Conservation (phyloP, 2,888 invertebrate species). For the Smittia aterrima region DNA sequence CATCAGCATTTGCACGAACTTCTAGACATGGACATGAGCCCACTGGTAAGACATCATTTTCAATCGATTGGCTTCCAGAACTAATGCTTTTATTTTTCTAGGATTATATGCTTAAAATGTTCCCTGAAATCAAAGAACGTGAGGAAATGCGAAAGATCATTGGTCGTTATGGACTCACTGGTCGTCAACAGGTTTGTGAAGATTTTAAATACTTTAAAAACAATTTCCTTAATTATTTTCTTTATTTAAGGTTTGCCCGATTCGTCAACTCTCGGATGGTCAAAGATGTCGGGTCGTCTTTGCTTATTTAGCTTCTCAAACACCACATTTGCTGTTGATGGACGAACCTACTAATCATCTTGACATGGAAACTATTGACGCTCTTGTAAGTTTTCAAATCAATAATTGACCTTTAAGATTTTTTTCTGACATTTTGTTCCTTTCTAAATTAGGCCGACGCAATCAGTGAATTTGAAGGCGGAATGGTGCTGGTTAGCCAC, state of each 20-base stretch:
- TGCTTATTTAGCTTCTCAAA: conserved; percentile 97
- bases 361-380: conserved; percentile 98
- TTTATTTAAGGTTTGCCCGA: conserved; percentile 58
- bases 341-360: conserved; percentile 78
- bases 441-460: conserved; percentile 71
- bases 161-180: conserved; percentile 95
- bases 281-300: conserved; percentile 98
- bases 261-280: conserved; percentile 81
- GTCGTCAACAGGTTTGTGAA: conserved; percentile 79
- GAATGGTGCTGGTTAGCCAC: conserved; percentile 98
- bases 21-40: conserved; percentile 89
- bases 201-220: too few species aligned
- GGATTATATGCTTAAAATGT: conserved; percentile 97
- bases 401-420: too few species aligned
- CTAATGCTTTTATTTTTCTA: too few species aligned
- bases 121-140: conserved; percentile 94
- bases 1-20: conserved; percentile 98
- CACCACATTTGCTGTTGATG: conserved; percentile 83
- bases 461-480: conserved; percentile 96
- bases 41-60: conserved; percentile 56
- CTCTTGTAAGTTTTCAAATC: conserved; percentile 58
- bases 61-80: neutral
- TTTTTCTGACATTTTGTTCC: neutral
- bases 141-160: conserved; percentile 99
- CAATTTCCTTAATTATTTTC: neutral